phyloP scores from a whole-genome alignment of 2,797 vertebrate species.

The Xiphorhynchus erythropygius region DNA sequence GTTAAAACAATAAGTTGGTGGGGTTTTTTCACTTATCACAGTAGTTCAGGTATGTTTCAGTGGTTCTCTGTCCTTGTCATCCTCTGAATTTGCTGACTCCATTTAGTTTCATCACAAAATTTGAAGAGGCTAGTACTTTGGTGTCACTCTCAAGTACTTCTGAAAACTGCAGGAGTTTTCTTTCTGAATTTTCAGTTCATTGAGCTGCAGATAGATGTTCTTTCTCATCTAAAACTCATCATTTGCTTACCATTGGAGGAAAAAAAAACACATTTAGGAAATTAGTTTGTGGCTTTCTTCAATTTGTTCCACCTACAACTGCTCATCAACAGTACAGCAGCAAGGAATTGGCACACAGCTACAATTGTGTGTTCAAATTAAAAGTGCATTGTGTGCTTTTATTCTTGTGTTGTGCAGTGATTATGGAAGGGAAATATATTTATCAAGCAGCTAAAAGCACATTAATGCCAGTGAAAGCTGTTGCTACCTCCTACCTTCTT shows the following conservation, averaged over 20 bases:
- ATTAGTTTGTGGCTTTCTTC: constrained; percentile 52
- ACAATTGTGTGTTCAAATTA: not conserved
- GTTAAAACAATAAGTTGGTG: not conserved
- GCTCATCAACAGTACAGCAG: not conserved
- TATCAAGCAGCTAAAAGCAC: not conserved
- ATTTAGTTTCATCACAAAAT: constrained; percentile 48
- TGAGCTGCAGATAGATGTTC: constrained; percentile 49
- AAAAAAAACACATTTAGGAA: constrained; percentile 40
- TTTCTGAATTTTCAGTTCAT: constrained; percentile 51
- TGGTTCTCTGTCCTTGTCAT: not conserved
- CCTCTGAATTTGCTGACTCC: constrained; percentile 9
- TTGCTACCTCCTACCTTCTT: not conserved
- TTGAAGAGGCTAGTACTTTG: constrained; percentile 32
- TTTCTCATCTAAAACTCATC: constrained; percentile 59
- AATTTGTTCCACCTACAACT: constrained; percentile 26
- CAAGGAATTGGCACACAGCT: not conserved
- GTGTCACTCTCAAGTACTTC: not conserved
- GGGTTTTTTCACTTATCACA: constrained; percentile 3
- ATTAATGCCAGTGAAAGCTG: not conserved
- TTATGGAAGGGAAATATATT: not conserved
- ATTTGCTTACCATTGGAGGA: constrained; percentile 13
- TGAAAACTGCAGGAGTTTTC: constrained; percentile 37
- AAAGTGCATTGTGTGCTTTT: not conserved
- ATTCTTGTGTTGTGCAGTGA: not conserved
- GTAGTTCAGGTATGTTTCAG: constrained; percentile 1